Conservation (phyloP, 2,888 invertebrate genomes). For the Neoaliturus tenellus region DNA sequence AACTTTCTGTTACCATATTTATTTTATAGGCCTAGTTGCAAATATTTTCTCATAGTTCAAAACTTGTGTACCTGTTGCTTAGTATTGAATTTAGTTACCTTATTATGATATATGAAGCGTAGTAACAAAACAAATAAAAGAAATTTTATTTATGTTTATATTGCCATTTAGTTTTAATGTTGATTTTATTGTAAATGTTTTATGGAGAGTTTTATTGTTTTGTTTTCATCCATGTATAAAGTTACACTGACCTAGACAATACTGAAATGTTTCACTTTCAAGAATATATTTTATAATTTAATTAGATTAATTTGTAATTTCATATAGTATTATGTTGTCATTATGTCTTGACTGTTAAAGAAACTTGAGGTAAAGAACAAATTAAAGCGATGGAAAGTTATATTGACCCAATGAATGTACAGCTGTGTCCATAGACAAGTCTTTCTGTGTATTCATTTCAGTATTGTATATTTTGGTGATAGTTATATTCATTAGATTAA, state of each 20-base stretch:
- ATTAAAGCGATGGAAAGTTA: too few relatives aligned
- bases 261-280: neutral
- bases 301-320: too few relatives aligned
- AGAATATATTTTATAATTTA: neutral
- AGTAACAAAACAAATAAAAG: too few relatives aligned
- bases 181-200: neutral
- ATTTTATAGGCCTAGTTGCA: neutral
- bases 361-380: too few relatives aligned
- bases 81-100: neutral
- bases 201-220: neutral
- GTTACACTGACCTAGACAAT: neutral
- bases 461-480: too few relatives aligned
- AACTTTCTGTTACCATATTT: neutral
- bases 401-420: too few relatives aligned
- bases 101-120: neutral
- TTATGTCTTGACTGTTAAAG: too few relatives aligned
- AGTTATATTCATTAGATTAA: too few relatives aligned
- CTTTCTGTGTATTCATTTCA: too few relatives aligned
- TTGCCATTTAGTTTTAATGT: neutral
- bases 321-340: too few relatives aligned
- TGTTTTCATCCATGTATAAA: neutral
- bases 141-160: neutral
- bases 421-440: too few relatives aligned
- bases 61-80: conserved; percentile 7
- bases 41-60: neutral